Evolutionary conservation across 2,797 vertebrate species (phyloP), one percentile per base, ranked within the genome.

Genomic region (Cuniculus paca): DNA sequence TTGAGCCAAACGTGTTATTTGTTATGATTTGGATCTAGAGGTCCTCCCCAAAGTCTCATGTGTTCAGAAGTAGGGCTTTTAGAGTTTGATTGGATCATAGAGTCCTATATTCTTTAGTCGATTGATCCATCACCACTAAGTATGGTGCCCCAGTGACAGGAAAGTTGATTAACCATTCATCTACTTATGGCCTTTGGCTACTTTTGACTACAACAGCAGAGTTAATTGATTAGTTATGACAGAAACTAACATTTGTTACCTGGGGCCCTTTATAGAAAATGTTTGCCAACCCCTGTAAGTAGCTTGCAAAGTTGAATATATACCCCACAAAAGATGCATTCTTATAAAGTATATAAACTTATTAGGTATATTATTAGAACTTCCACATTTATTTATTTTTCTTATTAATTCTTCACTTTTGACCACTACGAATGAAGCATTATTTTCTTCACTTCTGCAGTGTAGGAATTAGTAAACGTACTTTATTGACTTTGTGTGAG

Each of bases 271-370:
- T 88, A 26, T 0, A 14, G 81, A 74, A 81, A 77, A 54, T 4
- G 5, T 22, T 77, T 28, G 2, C 17, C 12, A n/a, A 7, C 36
- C 5, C 31, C 20, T 24, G 0, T 11, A 70, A 54, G 50, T 31
- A 26, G 31, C 24, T 39, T 20, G n/a, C 6, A 39, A 31, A 68
- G 34, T 20, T 39, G 34, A 54, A 28, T n/a, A 0, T 11, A 4
- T 1, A 10, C 58, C 90, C 31, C 24, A 2, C 70, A 28, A 31
- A 50, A 24, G 10, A 16, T 8, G 0, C 3, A 0, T 45, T 24
- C n/a, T 50, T n/a, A 17, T 39, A 50, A 50, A 50, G 0, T 77
- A 3, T 2, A 50, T 11, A 50, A 39, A 9, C 16, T 60, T 61
- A 13, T 8, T 58, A 50, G 11, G 31, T 58, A 3, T 74, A 34